Conservation (phyloP, 2,797 vertebrate species). For the Chlorospingus flavigularis region DNA sequence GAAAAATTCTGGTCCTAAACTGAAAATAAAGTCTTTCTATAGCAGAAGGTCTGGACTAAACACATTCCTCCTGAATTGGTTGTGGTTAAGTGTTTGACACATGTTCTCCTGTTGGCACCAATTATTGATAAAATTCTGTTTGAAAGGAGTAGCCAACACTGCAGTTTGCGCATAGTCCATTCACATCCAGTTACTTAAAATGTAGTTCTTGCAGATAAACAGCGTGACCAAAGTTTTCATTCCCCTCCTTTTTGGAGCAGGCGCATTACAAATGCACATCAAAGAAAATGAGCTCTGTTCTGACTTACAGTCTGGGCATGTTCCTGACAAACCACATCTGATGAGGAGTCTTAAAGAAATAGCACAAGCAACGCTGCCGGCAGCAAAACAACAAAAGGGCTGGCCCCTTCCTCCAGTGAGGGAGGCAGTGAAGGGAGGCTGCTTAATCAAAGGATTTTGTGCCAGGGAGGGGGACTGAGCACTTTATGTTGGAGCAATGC, state of each 20-base stretch:
- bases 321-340: conserved; percentile 59
- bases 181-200: not conserved
- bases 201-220: conserved; percentile 3
- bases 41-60: not conserved
- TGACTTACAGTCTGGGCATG: conserved; percentile 56
- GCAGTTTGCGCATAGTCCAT: not conserved
- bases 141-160: not conserved
- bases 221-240: conserved; percentile 43
- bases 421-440: not conserved
- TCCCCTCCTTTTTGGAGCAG: conserved; percentile 15
- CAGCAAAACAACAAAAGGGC: conserved; percentile 43
- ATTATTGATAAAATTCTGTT: not conserved
- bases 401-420: conserved; percentile 1
- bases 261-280: conserved; percentile 42
- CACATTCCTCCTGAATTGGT: not conserved
- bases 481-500: not conserved
- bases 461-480: not conserved
- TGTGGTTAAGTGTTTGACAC: not conserved
- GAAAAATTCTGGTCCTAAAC: not conserved
- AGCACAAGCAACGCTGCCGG: not conserved
- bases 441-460: conserved; percentile 11
- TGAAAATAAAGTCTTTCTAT: not conserved
- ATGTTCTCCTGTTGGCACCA: not conserved
- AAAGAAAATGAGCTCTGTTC: conserved; percentile 54
- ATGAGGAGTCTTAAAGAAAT: conserved; percentile 55